Percentiles rank a stretch among this genome's conserved stretches.
Evolutionary conservation across 2,888 invertebrate species (phyloP).

Genomic region (Pristionchus maxplancki): DNA sequence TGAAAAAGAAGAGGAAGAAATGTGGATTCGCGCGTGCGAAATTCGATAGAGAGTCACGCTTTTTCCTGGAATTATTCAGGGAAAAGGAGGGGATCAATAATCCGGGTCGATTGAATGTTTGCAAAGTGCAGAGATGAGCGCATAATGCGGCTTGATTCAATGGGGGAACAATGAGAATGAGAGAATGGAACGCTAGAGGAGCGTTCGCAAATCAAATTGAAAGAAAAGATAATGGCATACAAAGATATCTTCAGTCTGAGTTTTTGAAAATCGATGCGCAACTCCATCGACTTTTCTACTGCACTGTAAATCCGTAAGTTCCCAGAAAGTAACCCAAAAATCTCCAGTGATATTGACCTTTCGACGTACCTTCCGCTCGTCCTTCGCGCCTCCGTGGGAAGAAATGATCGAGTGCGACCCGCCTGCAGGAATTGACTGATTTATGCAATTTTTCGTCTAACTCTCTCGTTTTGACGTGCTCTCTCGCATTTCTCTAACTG

Average conservation of each 20-base stretch:
- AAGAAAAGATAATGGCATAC: no score
- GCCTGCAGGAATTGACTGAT: not conserved
- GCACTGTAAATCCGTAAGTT: no score
- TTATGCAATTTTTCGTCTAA: not conserved
- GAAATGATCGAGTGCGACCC: not conserved
- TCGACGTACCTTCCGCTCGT: not conserved
- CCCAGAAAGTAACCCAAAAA: not conserved
- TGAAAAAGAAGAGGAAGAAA: constrained; percentile 15
- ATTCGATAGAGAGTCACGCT: not conserved
- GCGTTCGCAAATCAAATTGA: no score
- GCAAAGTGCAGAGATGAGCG: no score
- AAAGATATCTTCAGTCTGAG: no score
- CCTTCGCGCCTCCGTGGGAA: not conserved
- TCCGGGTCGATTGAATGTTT: not conserved
- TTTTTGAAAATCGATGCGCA: no score
- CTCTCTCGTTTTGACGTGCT: not conserved
- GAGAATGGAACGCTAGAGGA: no score
- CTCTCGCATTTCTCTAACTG: no score
- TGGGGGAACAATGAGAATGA: no score
- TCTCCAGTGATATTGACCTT: not conserved
- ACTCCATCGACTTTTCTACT: no score
- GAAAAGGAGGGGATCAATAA: no score
- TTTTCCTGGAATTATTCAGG: not conserved
- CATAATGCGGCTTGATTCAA: no score
- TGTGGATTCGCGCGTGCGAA: not conserved